These are phyloP conservation scores for Heliconius ismenius DNA, from an alignment of 2,888 invertebrate species.

Conservation along the genomic window DNA sequence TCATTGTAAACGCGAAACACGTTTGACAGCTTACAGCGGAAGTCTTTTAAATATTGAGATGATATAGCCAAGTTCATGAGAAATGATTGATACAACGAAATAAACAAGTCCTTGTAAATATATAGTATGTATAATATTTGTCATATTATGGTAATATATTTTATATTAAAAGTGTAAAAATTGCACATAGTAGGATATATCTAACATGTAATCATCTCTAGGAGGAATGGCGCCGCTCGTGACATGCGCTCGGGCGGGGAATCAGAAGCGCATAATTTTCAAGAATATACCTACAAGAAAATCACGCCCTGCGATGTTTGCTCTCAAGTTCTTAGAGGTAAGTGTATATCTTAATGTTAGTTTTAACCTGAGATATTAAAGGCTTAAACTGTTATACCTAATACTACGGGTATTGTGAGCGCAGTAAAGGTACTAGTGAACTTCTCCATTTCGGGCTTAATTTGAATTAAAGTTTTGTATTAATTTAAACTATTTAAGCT, in stretches of 20 bases:
- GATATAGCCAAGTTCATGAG: background rate
- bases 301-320: slow-evolving; percentile 97
- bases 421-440: background rate
- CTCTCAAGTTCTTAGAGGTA: slow-evolving; percentile 94
- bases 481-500: background rate
- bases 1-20: background rate
- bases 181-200: background rate
- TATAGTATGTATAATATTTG: background rate
- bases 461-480: background rate
- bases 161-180: slow-evolving; percentile 6
- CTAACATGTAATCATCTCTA: slow-evolving; percentile 54
- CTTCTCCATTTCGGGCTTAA: background rate
- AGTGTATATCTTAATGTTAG: slow-evolving; percentile 42
- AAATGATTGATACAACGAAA: background rate
- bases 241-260: slow-evolving; percentile 84
- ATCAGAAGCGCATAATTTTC: slow-evolving; percentile 91
- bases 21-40: background rate
- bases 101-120: background rate
- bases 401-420: background rate
- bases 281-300: slow-evolving; percentile 97
- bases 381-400: background rate
- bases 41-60: background rate
- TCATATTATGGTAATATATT: background rate
- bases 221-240: slow-evolving; percentile 88
- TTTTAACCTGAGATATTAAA: slow-evolving; percentile 1